phyloP scores from a whole-genome alignment of 2,888 invertebrate genomes.

The Pherbina coryleti region DNA sequence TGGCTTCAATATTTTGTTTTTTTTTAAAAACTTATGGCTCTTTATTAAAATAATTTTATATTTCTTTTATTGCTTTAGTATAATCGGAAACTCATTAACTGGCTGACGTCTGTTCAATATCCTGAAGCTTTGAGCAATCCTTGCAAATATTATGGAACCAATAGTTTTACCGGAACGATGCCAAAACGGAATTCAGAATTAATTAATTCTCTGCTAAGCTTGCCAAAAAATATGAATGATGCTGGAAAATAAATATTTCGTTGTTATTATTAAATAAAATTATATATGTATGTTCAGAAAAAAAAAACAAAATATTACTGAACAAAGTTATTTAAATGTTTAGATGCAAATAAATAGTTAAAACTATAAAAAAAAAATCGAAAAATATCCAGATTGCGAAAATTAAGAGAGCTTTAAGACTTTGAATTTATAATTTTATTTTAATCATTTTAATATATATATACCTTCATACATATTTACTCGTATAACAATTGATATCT shows the following conservation, averaged over 20 bases:
- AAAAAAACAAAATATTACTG: too few species aligned
- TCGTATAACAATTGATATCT: too few species aligned
- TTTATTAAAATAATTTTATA: conserved; percentile 6
- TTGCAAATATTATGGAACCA: conserved; percentile 58
- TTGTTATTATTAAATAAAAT: neutral
- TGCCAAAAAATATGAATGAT: conserved; percentile 81
- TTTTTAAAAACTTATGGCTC: neutral
- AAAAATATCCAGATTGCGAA: too few species aligned
- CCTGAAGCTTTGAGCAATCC: conserved; percentile 55
- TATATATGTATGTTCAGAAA: neutral
- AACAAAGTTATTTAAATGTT: neutral
- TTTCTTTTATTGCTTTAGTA: conserved; percentile 49
- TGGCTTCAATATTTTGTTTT: neutral
- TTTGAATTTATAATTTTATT: too few species aligned
- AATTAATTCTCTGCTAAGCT: conserved; percentile 80
- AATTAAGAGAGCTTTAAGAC: too few species aligned
- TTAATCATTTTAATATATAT: too few species aligned
- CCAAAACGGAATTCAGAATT: conserved; percentile 80
- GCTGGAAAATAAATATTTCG: conserved; percentile 74
- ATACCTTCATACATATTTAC: too few species aligned
- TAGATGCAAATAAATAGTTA: neutral
- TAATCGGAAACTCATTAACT: conserved; percentile 62
- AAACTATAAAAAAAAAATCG: neutral
- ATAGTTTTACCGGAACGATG: conserved; percentile 55
- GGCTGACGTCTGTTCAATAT: conserved; percentile 59